phyloP scores from a whole-genome alignment of 1,140 invertebrate species.

The Ganaspis sp. region DNA sequence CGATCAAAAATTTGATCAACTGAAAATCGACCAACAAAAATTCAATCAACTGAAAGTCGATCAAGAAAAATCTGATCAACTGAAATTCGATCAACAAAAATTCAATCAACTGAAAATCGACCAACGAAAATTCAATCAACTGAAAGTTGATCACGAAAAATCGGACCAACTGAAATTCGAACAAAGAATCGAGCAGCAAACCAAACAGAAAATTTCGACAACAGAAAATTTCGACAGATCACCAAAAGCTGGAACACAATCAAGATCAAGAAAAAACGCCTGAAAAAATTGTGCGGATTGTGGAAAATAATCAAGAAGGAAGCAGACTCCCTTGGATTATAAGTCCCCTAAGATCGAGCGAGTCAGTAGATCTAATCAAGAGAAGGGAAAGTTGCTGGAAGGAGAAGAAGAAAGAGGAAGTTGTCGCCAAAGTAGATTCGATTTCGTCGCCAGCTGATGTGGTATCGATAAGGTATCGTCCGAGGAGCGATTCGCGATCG shows the following conservation, averaged over 20 bases:
- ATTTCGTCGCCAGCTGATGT: neutral
- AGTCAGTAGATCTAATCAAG: neutral
- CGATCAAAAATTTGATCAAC: no score
- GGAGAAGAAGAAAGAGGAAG: neutral
- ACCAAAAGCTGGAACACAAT: neutral
- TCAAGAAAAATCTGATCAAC: neutral
- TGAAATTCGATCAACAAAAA: no score
- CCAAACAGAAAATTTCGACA: neutral
- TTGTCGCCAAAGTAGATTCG: neutral
- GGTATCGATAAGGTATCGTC: slow-evolving; percentile 43
- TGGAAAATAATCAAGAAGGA: neutral
- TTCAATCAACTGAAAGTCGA: no score
- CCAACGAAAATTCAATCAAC: no score
- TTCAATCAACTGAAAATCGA: no score
- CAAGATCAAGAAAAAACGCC: neutral
- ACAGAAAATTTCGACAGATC: neutral
- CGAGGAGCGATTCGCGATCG: slow-evolving; percentile 22
- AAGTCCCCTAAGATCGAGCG: neutral
- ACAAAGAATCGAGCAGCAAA: no score
- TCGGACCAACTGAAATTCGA: no score
- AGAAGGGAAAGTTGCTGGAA: slow-evolving; percentile 6
- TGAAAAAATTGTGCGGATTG: neutral
- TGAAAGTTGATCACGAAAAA: neutral
- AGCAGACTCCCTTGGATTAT: neutral
- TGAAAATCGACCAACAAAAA: neutral